Evolutionary conservation across 1,140 invertebrate species (phyloP), one percentile per base, ranked within the genome.

Genomic region (Pogonognathellus flavescens): DNA sequence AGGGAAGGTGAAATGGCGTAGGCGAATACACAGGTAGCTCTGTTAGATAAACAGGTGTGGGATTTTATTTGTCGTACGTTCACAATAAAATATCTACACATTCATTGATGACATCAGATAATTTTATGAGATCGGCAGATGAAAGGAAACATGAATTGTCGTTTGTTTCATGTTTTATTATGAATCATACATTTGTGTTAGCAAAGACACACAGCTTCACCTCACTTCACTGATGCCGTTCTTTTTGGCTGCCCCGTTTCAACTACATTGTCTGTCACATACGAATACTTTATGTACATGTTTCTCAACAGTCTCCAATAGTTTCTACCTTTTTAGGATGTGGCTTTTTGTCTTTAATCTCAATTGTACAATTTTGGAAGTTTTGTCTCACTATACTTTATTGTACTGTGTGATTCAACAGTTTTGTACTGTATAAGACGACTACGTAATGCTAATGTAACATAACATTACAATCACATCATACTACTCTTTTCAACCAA

Each of bases 81-180:
- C 70, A 76, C 25, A 13, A 76, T 50, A 49, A 50, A 76, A 31
- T 76, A 41, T 49, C 25, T 76, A 41, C 25, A 76, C 70, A 31
- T n/a, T 76, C 25, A n/a, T 41, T 41, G 31, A 76, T 76, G 25
- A 31, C 31, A 76, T 50, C 14, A 76, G 31, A 18, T 76, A 31
- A 31, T 18, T 76, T 41, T 76, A 76, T 50, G 70, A 76, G 62
- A 25, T 66, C 70, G 70, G 70, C 70, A 50, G 31, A 31, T 76
- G 22, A 76, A 76, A 76, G 70, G 41, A 50, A 76, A 76, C 70
- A 76, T 76, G 31, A 49, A 25, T 76, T 76, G 41, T 76, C 25
- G 70, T 76, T 50, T 49, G 31, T 41, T 41, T 41, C 31, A 41
- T 41, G 31, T 41, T 41, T 41, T 41, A 41, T 41, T 41, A 41